Evolutionary conservation across 1,140 invertebrate genomes (phyloP).

Genomic region (Neodiprion fabricii): DNA sequence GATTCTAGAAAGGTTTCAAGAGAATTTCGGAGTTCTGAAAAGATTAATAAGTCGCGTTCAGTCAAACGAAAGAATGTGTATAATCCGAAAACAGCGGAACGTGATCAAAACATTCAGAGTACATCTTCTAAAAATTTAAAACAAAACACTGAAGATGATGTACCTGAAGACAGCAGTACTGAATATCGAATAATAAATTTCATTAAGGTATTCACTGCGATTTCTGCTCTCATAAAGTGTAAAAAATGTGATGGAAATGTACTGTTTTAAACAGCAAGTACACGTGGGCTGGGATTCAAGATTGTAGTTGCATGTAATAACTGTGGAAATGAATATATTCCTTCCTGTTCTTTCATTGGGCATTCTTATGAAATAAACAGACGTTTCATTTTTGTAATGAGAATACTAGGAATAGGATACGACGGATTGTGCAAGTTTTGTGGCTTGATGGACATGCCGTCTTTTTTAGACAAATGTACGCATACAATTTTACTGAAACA

Average conservation of each 20-base stretch:
- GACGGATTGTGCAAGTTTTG: conserved; percentile 22
- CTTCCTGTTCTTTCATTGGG: background rate
- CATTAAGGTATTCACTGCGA: background rate
- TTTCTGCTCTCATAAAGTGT: background rate
- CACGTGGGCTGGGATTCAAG: conserved; percentile 26
- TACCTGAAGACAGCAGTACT: background rate
- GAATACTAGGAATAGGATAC: conserved; percentile 17
- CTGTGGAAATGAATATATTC: conserved; percentile 8
- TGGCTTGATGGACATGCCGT: conserved; percentile 17
- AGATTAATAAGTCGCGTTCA: no score
- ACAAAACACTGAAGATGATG: no score
- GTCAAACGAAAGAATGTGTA: no score
- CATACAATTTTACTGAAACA: conserved; percentile 21
- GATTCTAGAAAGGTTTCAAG: no score
- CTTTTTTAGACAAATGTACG: background rate
- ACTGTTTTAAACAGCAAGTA: conserved; percentile 1
- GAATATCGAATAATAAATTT: background rate
- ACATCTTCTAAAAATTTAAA: no score
- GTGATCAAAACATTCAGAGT: no score
- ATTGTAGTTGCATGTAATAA: conserved; percentile 13
- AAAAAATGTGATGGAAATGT: conserved; percentile 15
- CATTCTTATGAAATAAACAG: conserved; percentile 24
- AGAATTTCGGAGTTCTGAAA: no score
- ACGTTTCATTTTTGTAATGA: conserved; percentile 20
- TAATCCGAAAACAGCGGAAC: no score